Percentiles rank a stretch among this genome's conserved stretches.
Evolutionary conservation across 2,113 vertebrate genomes (phyloP).

Genomic region (Pampusana beccarii): DNA sequence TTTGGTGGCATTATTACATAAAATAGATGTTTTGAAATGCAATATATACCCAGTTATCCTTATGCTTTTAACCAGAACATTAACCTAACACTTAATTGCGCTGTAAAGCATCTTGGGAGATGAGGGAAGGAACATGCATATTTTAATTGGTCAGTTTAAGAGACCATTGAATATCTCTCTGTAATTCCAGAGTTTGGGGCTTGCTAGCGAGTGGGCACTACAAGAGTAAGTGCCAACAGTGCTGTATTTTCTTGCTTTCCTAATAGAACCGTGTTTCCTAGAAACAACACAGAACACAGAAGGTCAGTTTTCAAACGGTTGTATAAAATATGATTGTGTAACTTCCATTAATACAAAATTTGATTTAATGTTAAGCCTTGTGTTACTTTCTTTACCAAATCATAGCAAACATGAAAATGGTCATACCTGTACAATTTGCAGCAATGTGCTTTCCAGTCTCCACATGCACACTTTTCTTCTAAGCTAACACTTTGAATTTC

Average conservation of each 20-base stretch:
- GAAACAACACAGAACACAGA: not conserved
- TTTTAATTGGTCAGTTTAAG: not conserved
- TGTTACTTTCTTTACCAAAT: not conserved
- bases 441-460: not conserved
- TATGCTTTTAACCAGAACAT: not conserved
- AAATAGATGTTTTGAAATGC: not conserved
- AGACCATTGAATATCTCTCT: not conserved
- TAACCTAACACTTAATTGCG: not conserved
- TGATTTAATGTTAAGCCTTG: not conserved
- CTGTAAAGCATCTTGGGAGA: not conserved
- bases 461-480: not conserved
- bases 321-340: not conserved
- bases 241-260: not conserved
- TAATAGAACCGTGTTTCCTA: not conserved
- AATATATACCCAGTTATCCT: not conserved
- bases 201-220: not conserved
- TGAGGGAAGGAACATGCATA: not conserved
- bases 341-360: not conserved
- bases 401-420: not conserved
- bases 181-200: not conserved
- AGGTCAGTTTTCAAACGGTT: not conserved
- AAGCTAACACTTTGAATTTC: not conserved
- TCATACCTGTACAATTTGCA: not conserved
- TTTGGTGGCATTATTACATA: not conserved
- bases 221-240: not conserved